Evolutionary conservation across 2,888 invertebrate species (phyloP).

Genomic region (Vandiemenella viatica): DNA sequence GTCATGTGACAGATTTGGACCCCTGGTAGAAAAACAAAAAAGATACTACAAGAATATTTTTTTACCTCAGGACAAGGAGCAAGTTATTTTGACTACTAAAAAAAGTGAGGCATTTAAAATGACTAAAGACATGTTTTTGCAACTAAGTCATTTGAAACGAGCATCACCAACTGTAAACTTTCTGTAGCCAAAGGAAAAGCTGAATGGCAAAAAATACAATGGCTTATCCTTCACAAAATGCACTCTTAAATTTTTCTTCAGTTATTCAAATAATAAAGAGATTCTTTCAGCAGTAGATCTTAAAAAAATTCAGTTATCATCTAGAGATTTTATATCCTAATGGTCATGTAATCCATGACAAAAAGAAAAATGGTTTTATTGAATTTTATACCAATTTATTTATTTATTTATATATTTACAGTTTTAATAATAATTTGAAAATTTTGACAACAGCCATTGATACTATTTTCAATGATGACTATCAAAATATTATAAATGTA

Average conservation of each 20-base stretch:
- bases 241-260: not conserved
- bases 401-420: no score
- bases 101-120: not conserved
- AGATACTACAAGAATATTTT: no score
- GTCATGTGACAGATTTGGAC: not conserved
- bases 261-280: not conserved
- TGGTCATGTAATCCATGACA: not conserved
- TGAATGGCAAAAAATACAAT: no score
- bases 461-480: not conserved
- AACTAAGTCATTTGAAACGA: not conserved
- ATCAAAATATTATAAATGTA: no score
- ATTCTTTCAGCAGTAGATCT: not conserved
- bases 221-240: no score
- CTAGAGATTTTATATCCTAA: not conserved
- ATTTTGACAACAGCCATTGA: not conserved
- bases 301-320: not conserved
- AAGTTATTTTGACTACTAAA: not conserved
- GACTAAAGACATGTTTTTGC: not conserved
- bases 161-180: not conserved
- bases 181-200: not conserved
- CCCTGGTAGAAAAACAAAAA: no score
- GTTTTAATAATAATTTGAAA: no score
- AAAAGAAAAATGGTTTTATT: not conserved
- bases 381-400: no score
- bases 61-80: no score